Conservation (phyloP, 2,113 vertebrate species). For the Pampusana beccarii region DNA sequence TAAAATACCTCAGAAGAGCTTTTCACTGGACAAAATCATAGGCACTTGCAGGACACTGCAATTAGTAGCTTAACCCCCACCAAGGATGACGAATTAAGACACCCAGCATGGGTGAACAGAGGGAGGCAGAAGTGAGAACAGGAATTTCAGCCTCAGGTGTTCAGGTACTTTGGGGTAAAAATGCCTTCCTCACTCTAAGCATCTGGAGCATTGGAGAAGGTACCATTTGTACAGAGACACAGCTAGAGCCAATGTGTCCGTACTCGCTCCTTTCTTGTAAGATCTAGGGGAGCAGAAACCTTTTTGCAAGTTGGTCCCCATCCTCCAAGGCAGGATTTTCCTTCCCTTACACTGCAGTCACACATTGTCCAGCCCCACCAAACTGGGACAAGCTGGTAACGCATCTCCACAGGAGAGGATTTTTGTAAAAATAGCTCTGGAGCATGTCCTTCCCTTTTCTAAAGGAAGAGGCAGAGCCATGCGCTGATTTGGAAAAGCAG, state of each 20-base stretch:
- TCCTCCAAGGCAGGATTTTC: not conserved
- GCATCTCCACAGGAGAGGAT: fast-evolving
- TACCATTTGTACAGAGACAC: not conserved
- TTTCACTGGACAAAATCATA: not conserved
- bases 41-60: not conserved
- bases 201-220: not conserved
- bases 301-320: not conserved
- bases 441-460: not conserved
- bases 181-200: not conserved
- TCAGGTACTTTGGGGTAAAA: not conserved
- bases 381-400: not conserved
- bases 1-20: not conserved
- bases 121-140: not conserved
- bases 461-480: not conserved
- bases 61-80: not conserved
- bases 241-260: not conserved
- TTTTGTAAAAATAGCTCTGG: not conserved
- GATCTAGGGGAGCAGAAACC: not conserved
- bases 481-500: not conserved
- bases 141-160: conserved; percentile 6
- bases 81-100: not conserved
- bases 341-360: not conserved
- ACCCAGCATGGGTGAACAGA: not conserved
- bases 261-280: not conserved
- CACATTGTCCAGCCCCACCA: not conserved